phyloP scores from a whole-genome alignment of 1,140 invertebrate species.

The Helicoverpa zea region DNA sequence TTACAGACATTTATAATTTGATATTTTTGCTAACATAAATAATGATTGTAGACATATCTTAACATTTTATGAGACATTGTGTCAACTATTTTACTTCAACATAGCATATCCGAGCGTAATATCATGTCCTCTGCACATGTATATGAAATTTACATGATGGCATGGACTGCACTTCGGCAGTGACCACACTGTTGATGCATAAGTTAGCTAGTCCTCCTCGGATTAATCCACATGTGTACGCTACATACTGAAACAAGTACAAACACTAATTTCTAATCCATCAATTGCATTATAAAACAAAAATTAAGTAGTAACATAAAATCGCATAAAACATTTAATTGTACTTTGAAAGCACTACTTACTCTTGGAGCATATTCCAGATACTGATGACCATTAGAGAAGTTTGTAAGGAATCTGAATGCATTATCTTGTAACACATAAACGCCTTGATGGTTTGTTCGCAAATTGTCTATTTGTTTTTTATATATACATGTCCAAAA shows the following conservation, averaged over 20 bases:
- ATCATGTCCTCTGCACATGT: constrained; percentile 90
- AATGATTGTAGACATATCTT: too few relatives aligned
- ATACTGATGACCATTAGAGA: constrained; percentile 96
- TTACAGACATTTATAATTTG: too few relatives aligned
- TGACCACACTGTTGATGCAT: constrained; percentile 97
- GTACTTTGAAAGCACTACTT: constrained; percentile 52
- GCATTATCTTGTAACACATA: constrained; percentile 99
- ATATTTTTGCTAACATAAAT: too few relatives aligned
- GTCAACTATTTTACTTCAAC: background rate
- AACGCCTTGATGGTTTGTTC: constrained; percentile 99
- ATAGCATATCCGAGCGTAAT: background rate
- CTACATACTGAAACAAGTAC: constrained; percentile 90
- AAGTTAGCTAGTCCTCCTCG: constrained; percentile 98
- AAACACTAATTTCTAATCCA: constrained; percentile 6
- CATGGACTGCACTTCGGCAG: constrained; percentile 96
- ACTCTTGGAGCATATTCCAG: constrained; percentile 95
- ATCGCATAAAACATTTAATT: too few relatives aligned
- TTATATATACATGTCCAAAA: constrained; percentile 99
- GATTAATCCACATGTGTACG: constrained; percentile 98
- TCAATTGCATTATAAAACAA: background rate
- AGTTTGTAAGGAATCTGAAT: constrained; percentile 96
- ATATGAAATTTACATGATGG: constrained; percentile 98
- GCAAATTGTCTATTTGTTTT: constrained; percentile 99
- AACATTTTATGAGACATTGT: too few relatives aligned
- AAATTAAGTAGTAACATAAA: background rate